phyloP scores from a whole-genome alignment of 2,888 invertebrate genomes.

The Drosophila phalerata region DNA sequence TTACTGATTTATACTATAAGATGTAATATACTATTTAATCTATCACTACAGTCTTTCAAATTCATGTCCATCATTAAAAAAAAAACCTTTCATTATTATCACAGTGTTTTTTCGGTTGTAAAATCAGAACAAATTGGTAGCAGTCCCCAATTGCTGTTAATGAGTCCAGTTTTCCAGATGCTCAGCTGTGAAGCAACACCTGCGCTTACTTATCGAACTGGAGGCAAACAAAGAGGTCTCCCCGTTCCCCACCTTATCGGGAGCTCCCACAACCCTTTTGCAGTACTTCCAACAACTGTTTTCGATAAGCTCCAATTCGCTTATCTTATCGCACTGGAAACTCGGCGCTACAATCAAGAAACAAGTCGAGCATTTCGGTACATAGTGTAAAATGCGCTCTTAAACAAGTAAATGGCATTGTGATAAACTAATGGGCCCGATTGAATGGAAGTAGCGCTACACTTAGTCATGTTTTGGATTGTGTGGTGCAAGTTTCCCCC shows the following conservation, averaged over 20 bases:
- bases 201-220: conserved; percentile 8
- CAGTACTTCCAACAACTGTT: conserved; percentile 43
- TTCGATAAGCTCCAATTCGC: conserved; percentile 49
- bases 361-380: conserved; percentile 5
- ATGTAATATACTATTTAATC: not conserved
- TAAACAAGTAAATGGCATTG: not conserved
- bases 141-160: not conserved
- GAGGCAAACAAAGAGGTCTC: conserved; percentile 29
- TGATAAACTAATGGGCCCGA: not conserved
- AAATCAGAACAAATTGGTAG: conserved; percentile 9
- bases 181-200: conserved; percentile 12
- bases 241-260: not conserved
- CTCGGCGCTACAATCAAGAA: conserved; percentile 30
- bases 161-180: conserved; percentile 11
- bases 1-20: too few species aligned
- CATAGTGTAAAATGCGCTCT: not conserved
- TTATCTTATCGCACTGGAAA: conserved; percentile 72
- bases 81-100: not conserved
- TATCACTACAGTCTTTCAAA: not conserved
- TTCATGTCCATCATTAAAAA: not conserved
- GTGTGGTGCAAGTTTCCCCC: conserved; percentile 6
- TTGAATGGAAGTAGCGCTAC: conserved; percentile 49
- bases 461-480: conserved; percentile 54
- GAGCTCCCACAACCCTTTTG: conserved; percentile 13
- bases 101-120: not conserved